These are phyloP conservation scores for Heliconius hewitsoni DNA, from an alignment of 1,140 invertebrate genomes.

Conservation along the genomic window DNA sequence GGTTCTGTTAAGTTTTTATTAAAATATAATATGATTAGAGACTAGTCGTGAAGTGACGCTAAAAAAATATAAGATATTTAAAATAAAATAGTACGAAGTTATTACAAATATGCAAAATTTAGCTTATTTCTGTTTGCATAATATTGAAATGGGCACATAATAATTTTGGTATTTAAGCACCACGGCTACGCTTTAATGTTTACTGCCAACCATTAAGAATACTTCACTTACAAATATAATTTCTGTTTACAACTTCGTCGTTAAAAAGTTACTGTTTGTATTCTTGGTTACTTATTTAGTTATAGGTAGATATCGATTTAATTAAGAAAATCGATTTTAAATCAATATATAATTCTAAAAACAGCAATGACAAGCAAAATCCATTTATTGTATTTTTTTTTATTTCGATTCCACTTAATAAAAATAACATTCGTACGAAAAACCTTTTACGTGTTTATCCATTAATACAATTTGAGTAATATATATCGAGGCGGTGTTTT, in stretches of 20 bases:
- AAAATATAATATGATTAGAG: neutral
- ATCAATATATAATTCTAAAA: neutral
- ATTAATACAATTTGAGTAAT: constrained; percentile 18
- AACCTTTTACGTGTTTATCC: constrained; percentile 27
- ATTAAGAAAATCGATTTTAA: neutral
- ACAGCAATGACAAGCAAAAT: neutral
- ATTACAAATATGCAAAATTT: constrained; percentile 8
- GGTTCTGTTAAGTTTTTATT: neutral
- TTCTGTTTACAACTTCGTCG: constrained; percentile 15
- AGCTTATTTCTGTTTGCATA: neutral
- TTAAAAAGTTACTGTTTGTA: neutral
- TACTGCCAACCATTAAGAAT: constrained; percentile 4
- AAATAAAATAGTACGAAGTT: neutral
- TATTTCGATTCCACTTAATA: neutral
- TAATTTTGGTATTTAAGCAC: constrained; percentile 12
- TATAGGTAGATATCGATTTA: neutral
- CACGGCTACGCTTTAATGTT: neutral
- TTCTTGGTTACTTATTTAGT: neutral
- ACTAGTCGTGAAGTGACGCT: no score
- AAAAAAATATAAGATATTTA: no score
- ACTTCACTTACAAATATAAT: constrained; percentile 7
- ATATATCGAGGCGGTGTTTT: constrained; percentile 25
- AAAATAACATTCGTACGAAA: constrained; percentile 16
- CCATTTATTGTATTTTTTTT: neutral
- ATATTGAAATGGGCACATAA: constrained; percentile 2